Base-by-base conservation (phyloP, 2,888 invertebrate genomes). In the Phrixothrix hirtus region DNA sequence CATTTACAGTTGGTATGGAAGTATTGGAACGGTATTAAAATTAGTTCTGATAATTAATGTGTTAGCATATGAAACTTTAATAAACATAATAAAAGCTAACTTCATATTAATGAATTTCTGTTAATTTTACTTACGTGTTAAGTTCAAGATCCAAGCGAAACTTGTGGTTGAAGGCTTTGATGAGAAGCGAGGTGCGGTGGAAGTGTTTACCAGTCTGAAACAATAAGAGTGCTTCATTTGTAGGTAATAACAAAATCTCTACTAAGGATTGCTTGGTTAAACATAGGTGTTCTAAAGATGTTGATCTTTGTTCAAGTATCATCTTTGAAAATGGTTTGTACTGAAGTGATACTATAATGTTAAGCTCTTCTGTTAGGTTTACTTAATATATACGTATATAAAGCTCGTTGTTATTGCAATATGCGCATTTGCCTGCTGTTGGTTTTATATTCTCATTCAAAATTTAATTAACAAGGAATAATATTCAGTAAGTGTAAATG, bases 101-200 rank as follows among this genome's bases (percentile, higher is more conserved):
- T n/a, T n/a, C n/a, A n/a, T 47, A 47, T 39, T 47, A 47, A 47
- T 39, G 47, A 47, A 47, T 47, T 30, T 47, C 37, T 37, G 10
- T 4, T 26, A 51, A 46, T 31, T 46, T 47, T 81, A 89, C 92
- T 92, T 81, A 94, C 92, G 93, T 90, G 81, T 95, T 95, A 82
- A 95, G 88, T 85, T 94, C 93, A 79, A 95, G 84, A 81, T 94
- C 93, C 81, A 95, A 84, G 75, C 93, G 89, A 82, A 95, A 94
- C 83, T 92, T 94, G 81, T 95, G 92, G 81, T 90, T 93, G 83
- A 95, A 94, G 78, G 94, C 94, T 83, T 94, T 94, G 83, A 95
- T 94, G 82, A 94, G 88, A 78, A 94, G 87, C 75, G 93, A 93
- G 72, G 94, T 95, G 77, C 92, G 87, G 78, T 94, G 93, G 80